phyloP scores from a whole-genome alignment of 2,113 vertebrate genomes.

The Choloepus hoffmanni region DNA sequence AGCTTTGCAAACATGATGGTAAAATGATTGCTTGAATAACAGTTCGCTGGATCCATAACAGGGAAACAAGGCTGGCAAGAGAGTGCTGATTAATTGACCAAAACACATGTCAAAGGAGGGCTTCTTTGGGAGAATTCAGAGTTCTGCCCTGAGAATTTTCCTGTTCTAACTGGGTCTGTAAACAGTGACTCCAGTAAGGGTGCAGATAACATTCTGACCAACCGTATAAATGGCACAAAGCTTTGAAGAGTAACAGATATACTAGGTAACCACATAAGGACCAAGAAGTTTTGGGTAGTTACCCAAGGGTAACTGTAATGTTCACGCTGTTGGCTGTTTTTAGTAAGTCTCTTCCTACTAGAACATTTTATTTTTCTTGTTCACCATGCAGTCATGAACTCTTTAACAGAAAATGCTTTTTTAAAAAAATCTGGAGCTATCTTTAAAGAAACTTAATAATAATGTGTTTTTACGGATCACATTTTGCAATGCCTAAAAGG shows the following conservation, averaged over 20 bases:
- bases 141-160: neutral
- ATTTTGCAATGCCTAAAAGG: slow-evolving; percentile 93
- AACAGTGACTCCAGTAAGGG: neutral
- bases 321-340: slow-evolving; percentile 84
- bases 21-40: neutral
- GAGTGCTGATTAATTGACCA: neutral
- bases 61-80: neutral
- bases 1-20: neutral
- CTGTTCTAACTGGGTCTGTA: neutral
- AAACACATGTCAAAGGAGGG: neutral
- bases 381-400: slow-evolving; percentile 91
- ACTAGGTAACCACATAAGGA: neutral
- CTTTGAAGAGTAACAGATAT: neutral
- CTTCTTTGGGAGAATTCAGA: neutral
- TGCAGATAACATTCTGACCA: neutral
- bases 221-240: neutral
- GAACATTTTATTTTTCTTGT: slow-evolving; percentile 87
- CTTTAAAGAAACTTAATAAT: slow-evolving; percentile 91
- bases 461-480: slow-evolving; percentile 94
- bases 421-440: slow-evolving; percentile 91
- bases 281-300: neutral
- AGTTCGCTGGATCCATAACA: neutral
- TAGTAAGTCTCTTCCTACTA: slow-evolving; percentile 87
- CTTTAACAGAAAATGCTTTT: slow-evolving; percentile 93
- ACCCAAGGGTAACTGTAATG: slow-evolving; percentile 79